A percentile compares a stretch with the other conserved stretches of the same genome.
phyloP scores from a whole-genome alignment of 2,113 vertebrate species.

The Ifrita kowaldi region DNA sequence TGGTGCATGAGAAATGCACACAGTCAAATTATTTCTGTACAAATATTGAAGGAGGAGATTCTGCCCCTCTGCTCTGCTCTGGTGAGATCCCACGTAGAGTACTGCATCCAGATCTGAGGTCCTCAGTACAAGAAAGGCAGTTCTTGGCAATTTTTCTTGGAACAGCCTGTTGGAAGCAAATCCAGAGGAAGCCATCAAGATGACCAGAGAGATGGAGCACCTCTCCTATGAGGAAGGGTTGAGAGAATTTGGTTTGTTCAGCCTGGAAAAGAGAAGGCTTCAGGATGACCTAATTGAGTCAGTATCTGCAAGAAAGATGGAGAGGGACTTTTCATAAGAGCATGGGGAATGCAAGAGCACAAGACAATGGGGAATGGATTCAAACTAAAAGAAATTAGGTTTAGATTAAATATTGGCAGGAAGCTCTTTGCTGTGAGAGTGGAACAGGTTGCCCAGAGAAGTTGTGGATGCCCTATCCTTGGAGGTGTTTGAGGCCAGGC shows the following conservation, averaged over 20 bases:
- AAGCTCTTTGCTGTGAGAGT: not conserved
- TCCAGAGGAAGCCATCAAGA: not conserved
- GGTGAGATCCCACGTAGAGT: not conserved
- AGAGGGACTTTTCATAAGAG: not conserved
- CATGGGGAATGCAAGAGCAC: not conserved
- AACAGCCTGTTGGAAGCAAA: not conserved
- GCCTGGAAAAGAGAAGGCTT: not conserved
- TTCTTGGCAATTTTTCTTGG: not conserved
- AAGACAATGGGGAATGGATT: not conserved
- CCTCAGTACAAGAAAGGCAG: fast-evolving
- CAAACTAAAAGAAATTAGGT: not conserved
- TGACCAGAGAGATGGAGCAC: not conserved
- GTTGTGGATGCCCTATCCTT: not conserved
- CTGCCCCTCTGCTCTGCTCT: not conserved
- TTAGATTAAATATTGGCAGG: not conserved
- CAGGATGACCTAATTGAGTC: not conserved
- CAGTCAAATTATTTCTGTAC: not conserved
- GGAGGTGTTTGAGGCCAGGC: not conserved
- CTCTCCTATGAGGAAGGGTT: not conserved
- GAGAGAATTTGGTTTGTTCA: not conserved
- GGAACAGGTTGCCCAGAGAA: not conserved
- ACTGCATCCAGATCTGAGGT: not conserved
- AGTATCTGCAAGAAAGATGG: not conserved
- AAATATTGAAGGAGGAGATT: not conserved
- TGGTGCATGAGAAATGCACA: not conserved